Conservation (phyloP, 2,797 vertebrate genomes). For the Alca torda region DNA sequence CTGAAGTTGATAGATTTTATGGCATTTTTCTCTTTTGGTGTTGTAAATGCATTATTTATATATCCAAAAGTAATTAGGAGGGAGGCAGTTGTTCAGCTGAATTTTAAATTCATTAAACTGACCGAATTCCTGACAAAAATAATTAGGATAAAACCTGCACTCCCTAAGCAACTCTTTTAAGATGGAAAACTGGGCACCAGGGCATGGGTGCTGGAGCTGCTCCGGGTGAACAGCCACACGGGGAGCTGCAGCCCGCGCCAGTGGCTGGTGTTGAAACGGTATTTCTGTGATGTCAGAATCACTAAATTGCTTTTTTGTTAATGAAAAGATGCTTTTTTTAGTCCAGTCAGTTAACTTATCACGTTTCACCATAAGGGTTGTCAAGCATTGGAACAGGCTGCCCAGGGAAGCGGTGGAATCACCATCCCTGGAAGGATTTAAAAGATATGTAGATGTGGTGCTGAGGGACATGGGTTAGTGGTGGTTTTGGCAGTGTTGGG, state of each 20-base stretch:
- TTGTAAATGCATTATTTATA: conserved; percentile 31
- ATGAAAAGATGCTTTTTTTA: accelerated
- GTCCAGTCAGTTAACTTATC: accelerated
- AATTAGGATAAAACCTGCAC: conserved; percentile 31
- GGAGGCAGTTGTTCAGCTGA: conserved; percentile 54
- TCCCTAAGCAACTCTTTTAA: conserved; percentile 21
- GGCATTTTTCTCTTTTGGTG: neutral
- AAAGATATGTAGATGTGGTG: neutral
- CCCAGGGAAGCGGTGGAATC: neutral
- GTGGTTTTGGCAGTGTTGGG: neutral
- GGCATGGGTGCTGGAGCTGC: neutral
- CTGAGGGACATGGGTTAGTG: neutral
- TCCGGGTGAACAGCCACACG: neutral
- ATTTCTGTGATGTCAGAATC: neutral
- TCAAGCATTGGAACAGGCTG: neutral
- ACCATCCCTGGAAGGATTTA: neutral
- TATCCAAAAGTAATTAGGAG: conserved; percentile 41
- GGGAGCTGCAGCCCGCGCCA: neutral
- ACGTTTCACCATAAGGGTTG: neutral
- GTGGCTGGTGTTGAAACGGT: accelerated
- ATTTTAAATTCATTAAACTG: conserved; percentile 65
- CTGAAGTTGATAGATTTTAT: neutral
- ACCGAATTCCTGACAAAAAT: conserved; percentile 63
- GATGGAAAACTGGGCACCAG: neutral
- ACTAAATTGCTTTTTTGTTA: accelerated